phyloP scores from a whole-genome alignment of 2,888 invertebrate genomes.

The Trissolcus brochymenae region DNA sequence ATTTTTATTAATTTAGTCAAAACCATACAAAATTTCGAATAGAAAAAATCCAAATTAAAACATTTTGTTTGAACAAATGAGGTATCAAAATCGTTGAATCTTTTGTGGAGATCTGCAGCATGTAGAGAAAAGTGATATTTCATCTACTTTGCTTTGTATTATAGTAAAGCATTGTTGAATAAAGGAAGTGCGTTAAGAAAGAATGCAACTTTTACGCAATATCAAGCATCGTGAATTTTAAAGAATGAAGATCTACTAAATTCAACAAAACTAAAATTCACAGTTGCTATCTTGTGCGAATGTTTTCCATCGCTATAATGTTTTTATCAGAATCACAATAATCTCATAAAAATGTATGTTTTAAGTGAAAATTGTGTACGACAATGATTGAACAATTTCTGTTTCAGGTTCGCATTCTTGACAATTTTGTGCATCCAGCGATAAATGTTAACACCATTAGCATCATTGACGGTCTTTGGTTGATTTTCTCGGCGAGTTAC shows the following conservation, averaged over 20 bases:
- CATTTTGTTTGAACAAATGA: slow-evolving; percentile 38
- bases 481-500: slow-evolving; percentile 67
- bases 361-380: slow-evolving; percentile 42
- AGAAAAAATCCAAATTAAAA: slow-evolving; percentile 27
- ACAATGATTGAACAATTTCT: slow-evolving; percentile 26
- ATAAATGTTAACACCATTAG: slow-evolving; percentile 58
- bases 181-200: slow-evolving; percentile 45
- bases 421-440: slow-evolving; percentile 32
- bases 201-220: slow-evolving; percentile 45
- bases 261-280: too few relatives aligned
- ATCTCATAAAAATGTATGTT: not conserved
- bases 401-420: slow-evolving; percentile 26
- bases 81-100: slow-evolving; percentile 35
- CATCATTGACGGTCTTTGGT: slow-evolving; percentile 64
- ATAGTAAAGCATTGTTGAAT: slow-evolving; percentile 31
- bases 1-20: too few relatives aligned
- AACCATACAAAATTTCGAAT: slow-evolving; percentile 1
- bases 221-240: slow-evolving; percentile 39
- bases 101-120: slow-evolving; percentile 15
- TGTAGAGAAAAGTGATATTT: slow-evolving; percentile 45
- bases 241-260: slow-evolving; percentile 39
- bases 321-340: too few relatives aligned
- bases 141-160: slow-evolving; percentile 44
- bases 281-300: too few relatives aligned
- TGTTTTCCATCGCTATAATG: too few relatives aligned